Evolutionary conservation across 2,888 invertebrate genomes (phyloP).

Genomic region (Tinea trinotella): DNA sequence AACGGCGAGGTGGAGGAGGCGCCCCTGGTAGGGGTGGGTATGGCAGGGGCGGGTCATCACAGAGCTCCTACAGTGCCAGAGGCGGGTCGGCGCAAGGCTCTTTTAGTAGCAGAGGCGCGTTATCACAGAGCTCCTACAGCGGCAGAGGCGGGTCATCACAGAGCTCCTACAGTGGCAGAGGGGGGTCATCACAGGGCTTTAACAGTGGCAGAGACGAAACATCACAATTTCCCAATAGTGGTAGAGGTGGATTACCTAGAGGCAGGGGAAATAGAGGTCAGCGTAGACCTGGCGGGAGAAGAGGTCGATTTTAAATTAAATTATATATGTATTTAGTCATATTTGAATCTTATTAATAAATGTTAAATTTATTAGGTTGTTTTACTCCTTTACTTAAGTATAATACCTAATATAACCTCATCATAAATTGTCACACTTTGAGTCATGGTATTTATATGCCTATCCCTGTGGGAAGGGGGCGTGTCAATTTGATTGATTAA

Average conservation of each 20-base stretch:
- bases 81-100: too few species aligned
- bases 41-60: too few species aligned
- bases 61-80: not conserved
- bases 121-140: too few species aligned
- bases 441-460: too few species aligned
- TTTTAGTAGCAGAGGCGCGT: too few species aligned
- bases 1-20: not conserved
- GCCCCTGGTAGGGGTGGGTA: not conserved
- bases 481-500: not conserved
- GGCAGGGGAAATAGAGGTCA: not conserved
- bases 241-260: not conserved
- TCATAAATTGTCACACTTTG: too few species aligned
- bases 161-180: too few species aligned
- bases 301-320: conserved; percentile 1
- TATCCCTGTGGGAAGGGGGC: too few species aligned
- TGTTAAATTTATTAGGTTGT: not conserved
- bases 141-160: too few species aligned
- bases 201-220: not conserved
- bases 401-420: too few species aligned
- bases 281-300: not conserved
- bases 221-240: not conserved
- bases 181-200: too few species aligned
- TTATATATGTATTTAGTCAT: not conserved
- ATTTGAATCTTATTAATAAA: not conserved
- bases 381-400: not conserved